Evolutionary conservation across 2,797 vertebrate genomes (phyloP).

Genomic region (Pantherophis vulpinus): DNA sequence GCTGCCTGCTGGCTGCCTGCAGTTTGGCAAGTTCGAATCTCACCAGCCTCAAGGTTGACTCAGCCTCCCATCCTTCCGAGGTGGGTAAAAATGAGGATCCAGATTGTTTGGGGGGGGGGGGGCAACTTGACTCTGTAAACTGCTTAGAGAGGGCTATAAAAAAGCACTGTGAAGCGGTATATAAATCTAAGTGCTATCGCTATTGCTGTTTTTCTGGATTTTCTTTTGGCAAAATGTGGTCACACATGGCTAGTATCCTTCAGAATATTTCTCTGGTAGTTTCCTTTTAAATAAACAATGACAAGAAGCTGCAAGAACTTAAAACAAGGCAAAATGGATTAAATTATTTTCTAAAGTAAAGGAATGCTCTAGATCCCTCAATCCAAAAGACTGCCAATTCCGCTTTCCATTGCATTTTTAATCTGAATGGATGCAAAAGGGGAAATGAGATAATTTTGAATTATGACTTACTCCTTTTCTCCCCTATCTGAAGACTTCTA

Average conservation of each 20-base stretch:
- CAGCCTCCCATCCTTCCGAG: too few species aligned
- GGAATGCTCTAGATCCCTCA: not conserved
- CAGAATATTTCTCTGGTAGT: not conserved
- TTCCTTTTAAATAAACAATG: too few species aligned
- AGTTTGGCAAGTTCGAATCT: too few species aligned
- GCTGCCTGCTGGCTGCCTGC: too few species aligned
- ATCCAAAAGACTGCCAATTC: not conserved
- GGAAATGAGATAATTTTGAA: slow-evolving; percentile 3
- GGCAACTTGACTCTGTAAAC: too few species aligned
- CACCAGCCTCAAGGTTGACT: too few species aligned
- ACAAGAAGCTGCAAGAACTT: not conserved
- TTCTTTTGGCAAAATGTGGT: not conserved
- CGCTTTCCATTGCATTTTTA: not conserved
- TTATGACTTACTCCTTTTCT: not conserved
- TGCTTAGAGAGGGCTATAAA: too few species aligned
- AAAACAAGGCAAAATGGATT: not conserved
- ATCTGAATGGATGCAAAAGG: not conserved
- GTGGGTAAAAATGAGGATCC: too few species aligned
- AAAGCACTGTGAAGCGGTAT: too few species aligned
- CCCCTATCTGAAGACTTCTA: not conserved
- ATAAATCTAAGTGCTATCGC: too few species aligned
- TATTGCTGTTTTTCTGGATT: not conserved
- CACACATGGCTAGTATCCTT: too few species aligned
- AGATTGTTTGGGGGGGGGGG: too few species aligned
- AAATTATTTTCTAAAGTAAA: not conserved